A percentile compares a stretch with the other conserved stretches of the same genome.
phyloP scores from a whole-genome alignment of 2,113 vertebrate species.

The Anser cygnoides region DNA sequence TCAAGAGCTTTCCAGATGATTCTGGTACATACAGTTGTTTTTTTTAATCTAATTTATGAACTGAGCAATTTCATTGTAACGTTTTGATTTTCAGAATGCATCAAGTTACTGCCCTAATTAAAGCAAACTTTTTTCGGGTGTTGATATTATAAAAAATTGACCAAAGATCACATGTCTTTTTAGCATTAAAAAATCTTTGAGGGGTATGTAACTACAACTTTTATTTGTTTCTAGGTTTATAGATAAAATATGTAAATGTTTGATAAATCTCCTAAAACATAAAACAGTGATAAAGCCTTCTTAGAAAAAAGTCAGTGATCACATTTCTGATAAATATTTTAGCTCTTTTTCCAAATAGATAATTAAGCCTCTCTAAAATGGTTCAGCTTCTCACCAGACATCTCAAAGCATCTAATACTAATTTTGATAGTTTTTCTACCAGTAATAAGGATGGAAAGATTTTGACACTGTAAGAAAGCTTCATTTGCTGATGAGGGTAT shows the following conservation, averaged over 20 bases:
- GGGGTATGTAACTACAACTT: not conserved
- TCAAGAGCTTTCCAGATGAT: not conserved
- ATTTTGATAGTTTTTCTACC: not conserved
- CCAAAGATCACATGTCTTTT: not conserved
- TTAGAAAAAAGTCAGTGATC: constrained; percentile 9
- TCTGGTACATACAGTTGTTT: not conserved
- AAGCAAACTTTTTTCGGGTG: not conserved
- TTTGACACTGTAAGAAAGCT: constrained; percentile 43
- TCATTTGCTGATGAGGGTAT: constrained; percentile 33
- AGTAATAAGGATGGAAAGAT: not conserved
- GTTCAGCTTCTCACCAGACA: constrained; percentile 9
- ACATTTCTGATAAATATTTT: constrained; percentile 55
- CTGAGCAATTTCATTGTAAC: not conserved
- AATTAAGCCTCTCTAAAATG: constrained; percentile 40
- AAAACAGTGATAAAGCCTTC: not conserved
- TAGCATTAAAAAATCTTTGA: constrained; percentile 25
- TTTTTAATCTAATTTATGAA: not conserved
- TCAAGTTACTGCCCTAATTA: constrained; percentile 31
- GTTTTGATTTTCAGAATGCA: constrained; percentile 45
- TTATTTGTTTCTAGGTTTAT: constrained; percentile 38
- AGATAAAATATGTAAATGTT: constrained; percentile 31
- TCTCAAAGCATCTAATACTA: not conserved
- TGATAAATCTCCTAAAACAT: constrained; percentile 37
- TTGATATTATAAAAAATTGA: constrained; percentile 36
- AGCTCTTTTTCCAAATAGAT: constrained; percentile 27